Percentiles rank a stretch among this genome's conserved stretches.
Evolutionary conservation across 2,888 invertebrate genomes (phyloP).

Genomic region (Macaria liturata): DNA sequence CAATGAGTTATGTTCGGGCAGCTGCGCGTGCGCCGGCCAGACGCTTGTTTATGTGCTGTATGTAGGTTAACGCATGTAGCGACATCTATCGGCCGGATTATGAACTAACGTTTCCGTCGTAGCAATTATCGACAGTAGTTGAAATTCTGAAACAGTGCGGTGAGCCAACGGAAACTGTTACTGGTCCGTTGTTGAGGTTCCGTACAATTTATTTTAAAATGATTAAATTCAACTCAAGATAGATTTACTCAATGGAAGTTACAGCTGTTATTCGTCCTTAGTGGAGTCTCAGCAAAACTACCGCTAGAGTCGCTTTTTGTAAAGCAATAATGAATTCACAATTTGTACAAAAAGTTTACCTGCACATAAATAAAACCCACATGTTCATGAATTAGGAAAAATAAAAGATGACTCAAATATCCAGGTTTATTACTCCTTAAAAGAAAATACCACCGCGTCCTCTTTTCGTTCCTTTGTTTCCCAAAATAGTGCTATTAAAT

Average conservation of each 20-base stretch:
- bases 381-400: too few relatives aligned
- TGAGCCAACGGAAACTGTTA: conserved; percentile 28
- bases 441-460: neutral
- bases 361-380: too few relatives aligned
- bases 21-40: conserved; percentile 52
- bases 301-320: too few relatives aligned
- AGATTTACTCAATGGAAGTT: too few relatives aligned
- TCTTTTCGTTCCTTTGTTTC: conserved; percentile 1
- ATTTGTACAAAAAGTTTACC: too few relatives aligned
- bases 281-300: too few relatives aligned
- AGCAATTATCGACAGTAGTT: conserved; percentile 24
- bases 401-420: too few relatives aligned
- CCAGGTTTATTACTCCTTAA: neutral
- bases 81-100: conserved; percentile 63
- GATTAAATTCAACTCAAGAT: too few relatives aligned
- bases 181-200: neutral
- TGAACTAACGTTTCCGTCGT: conserved; percentile 50
- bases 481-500: conserved; percentile 10
- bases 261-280: too few relatives aligned
- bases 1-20: conserved; percentile 64
- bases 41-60: conserved; percentile 50
- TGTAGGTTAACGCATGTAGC: conserved; percentile 67
- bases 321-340: too few relatives aligned
- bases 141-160: conserved; percentile 26
- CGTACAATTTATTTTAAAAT: too few relatives aligned